phyloP scores from a whole-genome alignment of 2,113 vertebrate species.

The Ginglymostoma cirratum region DNA sequence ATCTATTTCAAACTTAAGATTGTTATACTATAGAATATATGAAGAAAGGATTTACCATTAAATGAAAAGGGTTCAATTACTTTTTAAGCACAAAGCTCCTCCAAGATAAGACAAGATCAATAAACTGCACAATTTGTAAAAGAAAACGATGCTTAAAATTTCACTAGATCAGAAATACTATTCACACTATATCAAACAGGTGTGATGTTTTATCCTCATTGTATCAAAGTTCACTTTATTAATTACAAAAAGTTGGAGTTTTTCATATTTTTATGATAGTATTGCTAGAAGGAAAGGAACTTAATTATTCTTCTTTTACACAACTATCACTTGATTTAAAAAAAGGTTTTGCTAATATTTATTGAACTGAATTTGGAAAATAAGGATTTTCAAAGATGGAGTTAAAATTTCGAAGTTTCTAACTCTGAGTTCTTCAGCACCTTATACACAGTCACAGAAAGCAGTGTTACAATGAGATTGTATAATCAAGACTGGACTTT shows the following conservation, averaged over 20 bases:
- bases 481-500: not conserved
- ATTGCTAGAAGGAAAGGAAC: not conserved
- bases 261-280: not conserved
- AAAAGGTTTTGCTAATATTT: not conserved
- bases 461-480: not conserved
- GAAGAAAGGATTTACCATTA: not conserved
- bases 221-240: not conserved
- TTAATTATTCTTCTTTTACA: not conserved
- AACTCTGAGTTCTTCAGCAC: not conserved
- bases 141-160: not conserved
- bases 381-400: not conserved
- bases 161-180: not conserved
- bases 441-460: not conserved
- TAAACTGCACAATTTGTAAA: not conserved
- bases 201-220: not conserved
- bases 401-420: not conserved
- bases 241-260: not conserved
- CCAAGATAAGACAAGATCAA: not conserved
- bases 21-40: conserved; percentile 4
- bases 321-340: no score
- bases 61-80: not conserved
- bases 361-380: not conserved
- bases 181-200: not conserved
- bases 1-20: not conserved
- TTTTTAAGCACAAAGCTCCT: not conserved